Base-by-base conservation (phyloP, 2,888 invertebrate species). In the Synanthedon formicaeformis region DNA sequence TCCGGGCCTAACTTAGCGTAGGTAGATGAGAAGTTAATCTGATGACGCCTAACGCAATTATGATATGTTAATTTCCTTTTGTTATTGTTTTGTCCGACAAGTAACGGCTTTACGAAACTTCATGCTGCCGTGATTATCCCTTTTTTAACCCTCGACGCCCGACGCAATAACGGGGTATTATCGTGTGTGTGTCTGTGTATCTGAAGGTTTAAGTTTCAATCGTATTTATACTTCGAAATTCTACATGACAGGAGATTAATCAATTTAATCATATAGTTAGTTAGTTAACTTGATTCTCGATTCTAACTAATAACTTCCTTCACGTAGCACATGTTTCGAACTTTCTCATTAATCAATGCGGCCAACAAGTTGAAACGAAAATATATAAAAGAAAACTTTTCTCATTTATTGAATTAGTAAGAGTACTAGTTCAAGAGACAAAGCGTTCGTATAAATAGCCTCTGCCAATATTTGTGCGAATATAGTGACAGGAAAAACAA, bases 31-130 rank as follows among this genome's bases (percentile, higher is more conserved):
- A 68, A 71, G 63, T 67, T 67, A 70, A 78, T 73, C 72, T 65
- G 60, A 67, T 64, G 66, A 65, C 65, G 64, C 59, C 63, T 68
- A 72, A 73, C 66, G 60, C 64, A 71, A 75, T 75, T 75, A 71
- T 61, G 57, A 64, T 72, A 76, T 73, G 73, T 70, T 73, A 75
- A 73, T 73, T 73, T 64, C 41, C 60, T 61, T 66, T 69, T 72
- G 69, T 71, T 68, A 62, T 61, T 64, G 57, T 61, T 63, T 58
- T 58, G 60, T 53, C 60, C 54, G 54, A 57, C 58, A 55, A 53
- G 59, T 63, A 67, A 64, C 61, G 55, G 61, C 57, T 60, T 66
- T 65, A 60, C 59, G 58, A 65, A 67, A 66, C 61, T 58, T 59
- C 63, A 34, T 34, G 34, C 10, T 34, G 34, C 8, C 34, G 34